Evolutionary conservation across 2,888 invertebrate genomes (phyloP).

Genomic region (Polyommatus icarus): DNA sequence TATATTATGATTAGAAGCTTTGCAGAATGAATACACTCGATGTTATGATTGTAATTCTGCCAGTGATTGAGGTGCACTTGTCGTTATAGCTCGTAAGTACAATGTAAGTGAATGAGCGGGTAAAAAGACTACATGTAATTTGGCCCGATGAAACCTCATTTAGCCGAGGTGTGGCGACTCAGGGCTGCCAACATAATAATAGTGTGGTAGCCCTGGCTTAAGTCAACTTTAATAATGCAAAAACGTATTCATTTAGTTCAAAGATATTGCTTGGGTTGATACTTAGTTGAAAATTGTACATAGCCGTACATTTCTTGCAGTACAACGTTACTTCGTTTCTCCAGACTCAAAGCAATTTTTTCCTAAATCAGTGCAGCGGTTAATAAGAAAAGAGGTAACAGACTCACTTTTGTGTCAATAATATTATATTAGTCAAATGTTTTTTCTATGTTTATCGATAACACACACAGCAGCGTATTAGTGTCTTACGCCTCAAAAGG

Average conservation of each 20-base stretch:
- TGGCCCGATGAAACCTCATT: constrained; percentile 75
- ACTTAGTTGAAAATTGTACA: constrained; percentile 1
- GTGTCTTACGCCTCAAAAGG: no score
- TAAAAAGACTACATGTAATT: constrained; percentile 73
- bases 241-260: neutral
- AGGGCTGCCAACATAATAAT: neutral
- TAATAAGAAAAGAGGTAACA: neutral
- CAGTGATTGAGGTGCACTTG: constrained; percentile 64
- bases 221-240: constrained; percentile 14
- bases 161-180: constrained; percentile 51
- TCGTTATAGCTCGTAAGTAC: constrained; percentile 79
- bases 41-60: constrained; percentile 50
- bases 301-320: neutral
- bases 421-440: no score
- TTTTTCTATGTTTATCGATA: no score
- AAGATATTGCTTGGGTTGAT: neutral
- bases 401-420: no score
- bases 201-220: neutral
- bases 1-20: neutral
- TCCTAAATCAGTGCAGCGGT: neutral
- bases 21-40: neutral
- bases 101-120: constrained; percentile 77
- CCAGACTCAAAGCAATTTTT: neutral
- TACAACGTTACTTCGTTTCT: neutral
- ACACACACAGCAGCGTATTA: no score